Evolutionary conservation across 2,888 invertebrate species (phyloP), one percentile per base, ranked within the genome.

Genomic region (Coleophora deauratella): DNA sequence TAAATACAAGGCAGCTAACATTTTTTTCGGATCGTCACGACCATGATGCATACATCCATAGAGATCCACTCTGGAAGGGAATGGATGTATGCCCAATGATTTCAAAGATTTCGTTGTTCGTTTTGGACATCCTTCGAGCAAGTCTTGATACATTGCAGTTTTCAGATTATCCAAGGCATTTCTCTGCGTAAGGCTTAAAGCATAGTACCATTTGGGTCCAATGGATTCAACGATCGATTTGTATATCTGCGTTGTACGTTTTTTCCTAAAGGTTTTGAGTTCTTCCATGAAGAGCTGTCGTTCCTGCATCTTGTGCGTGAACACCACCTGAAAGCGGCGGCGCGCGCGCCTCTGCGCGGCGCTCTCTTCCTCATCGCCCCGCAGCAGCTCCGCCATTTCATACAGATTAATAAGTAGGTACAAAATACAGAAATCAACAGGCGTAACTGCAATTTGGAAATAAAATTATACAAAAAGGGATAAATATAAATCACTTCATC

Each of bases 141-240:
- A 34, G 42, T 86, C 85, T 58, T 81, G 71, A 44, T 80, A 72
- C 31, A 85, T 78, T 3, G 63, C 54, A 27, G 45, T 40, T 35
- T 63, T 55, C 44, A 86, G 55, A 0, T 50, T 51, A 40, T 82
- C 74, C 35, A 85, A 56, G 2, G 76, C 70, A 4, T 40, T 37
- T 47, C 72, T 65, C 56, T 86, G 85, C 3, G 57, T 57, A 2
- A 67, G 74, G 47, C 84, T 81, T 7, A 85, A 65, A 1, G 72
- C 70, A 51, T 84, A 81, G 44, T 81, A 78, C 85, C 85, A 86
- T 9, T 46, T 60, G 0, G 85, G 82, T 1, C 84, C 85, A 7
- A 79, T 57, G 1, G 57, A 44, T 2, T 42, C 36, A 40, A 38
- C 62, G n/a, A 78, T 55, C 9, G 31, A 47, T 41, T 52, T 55